Conservation (phyloP, 2,113 vertebrate genomes). For the Cololabis saira region DNA sequence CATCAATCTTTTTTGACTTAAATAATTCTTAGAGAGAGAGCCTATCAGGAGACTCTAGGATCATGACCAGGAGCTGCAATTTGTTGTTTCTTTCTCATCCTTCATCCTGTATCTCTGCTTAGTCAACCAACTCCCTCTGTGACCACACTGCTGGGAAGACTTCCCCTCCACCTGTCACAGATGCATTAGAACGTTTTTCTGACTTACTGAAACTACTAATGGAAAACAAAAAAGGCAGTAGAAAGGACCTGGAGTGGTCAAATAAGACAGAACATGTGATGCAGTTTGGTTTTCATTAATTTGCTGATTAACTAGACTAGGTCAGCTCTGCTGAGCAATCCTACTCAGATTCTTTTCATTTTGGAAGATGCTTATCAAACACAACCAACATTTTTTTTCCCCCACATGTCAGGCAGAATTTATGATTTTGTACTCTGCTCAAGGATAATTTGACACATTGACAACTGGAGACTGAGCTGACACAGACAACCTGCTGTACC, state of each 20-base stretch:
- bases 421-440: not conserved
- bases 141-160: conserved; percentile 16
- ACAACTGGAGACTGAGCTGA: not conserved
- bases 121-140: conserved; percentile 24
- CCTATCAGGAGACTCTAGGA: not conserved
- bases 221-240: not conserved
- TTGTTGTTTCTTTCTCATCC: not conserved
- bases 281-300: not conserved
- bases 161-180: not conserved
- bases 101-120: conserved; percentile 26
- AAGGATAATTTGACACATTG: not conserved
- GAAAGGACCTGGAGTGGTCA: not conserved
- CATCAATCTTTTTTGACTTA: not conserved
- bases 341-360: not conserved
- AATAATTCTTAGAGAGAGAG: not conserved
- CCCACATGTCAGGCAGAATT: not conserved
- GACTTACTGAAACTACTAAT: too few relatives aligned
- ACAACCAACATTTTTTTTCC: not conserved
- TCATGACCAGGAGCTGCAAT: conserved; percentile 6
- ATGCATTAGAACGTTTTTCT: not conserved
- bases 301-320: not conserved
- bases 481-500: not conserved
- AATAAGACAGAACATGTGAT: not conserved
- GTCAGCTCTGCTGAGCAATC: not conserved
- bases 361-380: not conserved